These are phyloP conservation scores for Pithys albifrons DNA, from an alignment of 2,113 vertebrate genomes.

Conservation along the genomic window DNA sequence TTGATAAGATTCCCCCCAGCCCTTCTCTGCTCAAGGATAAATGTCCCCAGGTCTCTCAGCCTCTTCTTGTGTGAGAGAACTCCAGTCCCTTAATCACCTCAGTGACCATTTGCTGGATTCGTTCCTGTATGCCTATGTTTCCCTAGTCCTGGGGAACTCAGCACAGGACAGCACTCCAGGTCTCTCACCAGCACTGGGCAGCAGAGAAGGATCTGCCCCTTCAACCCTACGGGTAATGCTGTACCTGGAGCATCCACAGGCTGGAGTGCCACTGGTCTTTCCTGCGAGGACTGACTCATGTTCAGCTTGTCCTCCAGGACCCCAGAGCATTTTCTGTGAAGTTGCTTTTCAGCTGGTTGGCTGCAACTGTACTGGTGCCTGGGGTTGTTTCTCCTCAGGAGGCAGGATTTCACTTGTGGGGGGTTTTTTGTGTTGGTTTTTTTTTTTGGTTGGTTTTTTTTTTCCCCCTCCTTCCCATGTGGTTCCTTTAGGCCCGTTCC, in stretches of 20 bases:
- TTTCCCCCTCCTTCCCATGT: neutral
- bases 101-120: neutral
- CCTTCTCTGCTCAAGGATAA: neutral
- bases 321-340: neutral
- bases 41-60: neutral
- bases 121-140: fast-evolving
- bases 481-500: neutral
- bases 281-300: neutral
- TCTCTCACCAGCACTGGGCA: neutral
- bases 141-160: neutral
- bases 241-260: neutral
- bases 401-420: neutral
- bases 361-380: neutral
- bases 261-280: neutral
- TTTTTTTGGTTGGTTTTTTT: neutral
- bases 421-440: neutral
- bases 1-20: neutral
- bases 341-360: neutral
- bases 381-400: neutral
- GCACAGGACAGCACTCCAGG: neutral
- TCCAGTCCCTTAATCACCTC: neutral
- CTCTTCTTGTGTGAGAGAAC: fast-evolving
- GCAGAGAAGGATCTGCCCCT: neutral
- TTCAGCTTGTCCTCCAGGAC: neutral
- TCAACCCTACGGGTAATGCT: neutral